Percentiles rank a stretch among this genome's conserved stretches.
These are phyloP conservation scores for Poecilia picta DNA, from an alignment of 2,797 vertebrate species.

Conservation along the genomic window DNA sequence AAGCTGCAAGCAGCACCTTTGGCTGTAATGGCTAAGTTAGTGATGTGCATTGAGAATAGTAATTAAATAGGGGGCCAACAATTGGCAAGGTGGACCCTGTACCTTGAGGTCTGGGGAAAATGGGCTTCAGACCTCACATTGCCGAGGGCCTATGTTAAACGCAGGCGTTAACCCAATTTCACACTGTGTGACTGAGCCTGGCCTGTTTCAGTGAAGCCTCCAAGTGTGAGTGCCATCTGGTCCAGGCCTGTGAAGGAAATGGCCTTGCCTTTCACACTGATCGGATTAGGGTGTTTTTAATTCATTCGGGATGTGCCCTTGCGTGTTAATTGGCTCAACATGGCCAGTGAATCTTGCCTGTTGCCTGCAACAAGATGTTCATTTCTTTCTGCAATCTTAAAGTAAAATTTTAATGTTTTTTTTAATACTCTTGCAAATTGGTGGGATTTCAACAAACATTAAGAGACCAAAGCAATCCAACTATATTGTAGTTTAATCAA, in stretches of 20 bases:
- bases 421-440: background rate
- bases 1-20: slow-evolving; percentile 61
- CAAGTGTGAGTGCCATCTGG: slow-evolving; percentile 82
- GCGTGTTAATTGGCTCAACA: slow-evolving; percentile 87
- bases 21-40: slow-evolving; percentile 61
- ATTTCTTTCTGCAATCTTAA: slow-evolving; percentile 50
- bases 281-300: slow-evolving; percentile 85
- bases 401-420: slow-evolving; percentile 28
- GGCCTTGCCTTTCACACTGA: slow-evolving; percentile 83
- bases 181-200: slow-evolving; percentile 80
- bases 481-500: background rate
- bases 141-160: slow-evolving; percentile 76
- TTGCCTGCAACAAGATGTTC: slow-evolving; percentile 65
- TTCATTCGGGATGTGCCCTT: slow-evolving; percentile 84
- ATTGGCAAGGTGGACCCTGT: slow-evolving; percentile 70
- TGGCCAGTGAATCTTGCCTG: slow-evolving; percentile 78
- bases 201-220: slow-evolving; percentile 75
- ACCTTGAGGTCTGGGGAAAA: slow-evolving; percentile 75
- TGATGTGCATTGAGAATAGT: slow-evolving; percentile 66
- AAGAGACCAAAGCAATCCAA: background rate
- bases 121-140: slow-evolving; percentile 70
- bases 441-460: background rate
- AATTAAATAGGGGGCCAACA: slow-evolving; percentile 76
- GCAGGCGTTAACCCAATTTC: slow-evolving; percentile 86
- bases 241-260: slow-evolving; percentile 80